Conservation (phyloP, 2,113 vertebrate genomes). For the Macquaria australasica region DNA sequence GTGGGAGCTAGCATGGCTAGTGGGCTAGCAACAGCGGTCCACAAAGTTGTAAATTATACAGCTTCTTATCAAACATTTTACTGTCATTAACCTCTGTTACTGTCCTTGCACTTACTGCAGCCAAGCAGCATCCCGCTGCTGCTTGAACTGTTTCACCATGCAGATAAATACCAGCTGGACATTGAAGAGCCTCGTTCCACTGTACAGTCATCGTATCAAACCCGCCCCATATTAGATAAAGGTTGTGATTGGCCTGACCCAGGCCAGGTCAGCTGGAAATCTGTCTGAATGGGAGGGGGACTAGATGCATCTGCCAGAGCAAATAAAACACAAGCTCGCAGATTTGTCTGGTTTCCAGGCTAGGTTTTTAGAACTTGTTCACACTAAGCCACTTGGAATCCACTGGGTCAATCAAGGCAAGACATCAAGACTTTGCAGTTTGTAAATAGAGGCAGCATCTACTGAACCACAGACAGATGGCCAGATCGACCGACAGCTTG, state of each 20-base stretch:
- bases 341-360: too few relatives aligned
- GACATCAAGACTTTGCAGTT: neutral
- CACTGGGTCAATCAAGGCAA: neutral
- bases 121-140: neutral
- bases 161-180: too few relatives aligned
- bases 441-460: neutral
- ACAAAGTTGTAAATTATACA: neutral
- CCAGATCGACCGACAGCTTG: neutral
- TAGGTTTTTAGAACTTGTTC: too few relatives aligned
- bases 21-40: neutral
- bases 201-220: too few relatives aligned
- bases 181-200: too few relatives aligned
- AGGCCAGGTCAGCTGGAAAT: too few relatives aligned
- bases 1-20: neutral
- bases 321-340: too few relatives aligned
- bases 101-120: neutral
- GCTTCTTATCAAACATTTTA: neutral
- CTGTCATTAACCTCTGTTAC: neutral
- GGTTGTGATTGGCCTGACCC: too few relatives aligned
- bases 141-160: too few relatives aligned
- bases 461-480: neutral
- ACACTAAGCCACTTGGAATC: neutral
- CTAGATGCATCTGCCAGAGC: too few relatives aligned
- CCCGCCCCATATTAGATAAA: too few relatives aligned
- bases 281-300: too few relatives aligned